phyloP scores from a whole-genome alignment of 1,140 invertebrate species.

The Sitodiplosis mosellana region DNA sequence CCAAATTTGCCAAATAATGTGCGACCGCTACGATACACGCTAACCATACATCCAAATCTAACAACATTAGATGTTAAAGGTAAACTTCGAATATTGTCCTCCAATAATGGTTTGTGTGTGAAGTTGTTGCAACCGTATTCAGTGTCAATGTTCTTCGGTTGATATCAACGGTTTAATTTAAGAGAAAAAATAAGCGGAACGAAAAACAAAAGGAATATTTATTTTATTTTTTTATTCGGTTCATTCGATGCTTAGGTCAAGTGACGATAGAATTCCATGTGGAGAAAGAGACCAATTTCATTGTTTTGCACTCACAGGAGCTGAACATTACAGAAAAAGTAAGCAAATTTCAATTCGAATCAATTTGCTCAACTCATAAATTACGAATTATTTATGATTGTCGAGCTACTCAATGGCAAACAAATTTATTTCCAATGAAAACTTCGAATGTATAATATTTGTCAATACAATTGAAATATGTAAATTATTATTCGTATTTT shows the following conservation, averaged over 20 bases:
- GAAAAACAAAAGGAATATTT: conserved; percentile 2
- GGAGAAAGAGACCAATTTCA: conserved; percentile 65
- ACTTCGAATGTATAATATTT: too few relatives aligned
- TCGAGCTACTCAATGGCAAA: too few relatives aligned
- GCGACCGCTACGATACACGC: conserved; percentile 67
- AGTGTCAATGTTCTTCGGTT: neutral
- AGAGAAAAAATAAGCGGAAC: too few relatives aligned
- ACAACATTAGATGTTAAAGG: conserved; percentile 76
- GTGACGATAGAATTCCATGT: conserved; percentile 70
- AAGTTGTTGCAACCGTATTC: neutral
- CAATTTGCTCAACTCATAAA: too few relatives aligned
- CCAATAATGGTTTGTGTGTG: neutral
- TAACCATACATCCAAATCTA: conserved; percentile 85
- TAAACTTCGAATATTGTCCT: too few relatives aligned
- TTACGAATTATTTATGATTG: too few relatives aligned
- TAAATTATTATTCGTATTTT: neutral
- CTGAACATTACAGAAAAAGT: conserved; percentile 73
- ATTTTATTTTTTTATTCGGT: conserved; percentile 6
- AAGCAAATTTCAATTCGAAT: conserved; percentile 7
- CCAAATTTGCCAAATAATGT: conserved; percentile 64
- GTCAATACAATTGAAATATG: too few relatives aligned
- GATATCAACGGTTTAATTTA: too few relatives aligned
- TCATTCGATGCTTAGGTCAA: conserved; percentile 41
- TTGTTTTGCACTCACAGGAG: conserved; percentile 80
- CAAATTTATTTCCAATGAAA: too few relatives aligned